Evolutionary conservation across 2,888 invertebrate genomes (phyloP), one percentile per base, ranked within the genome.

Genomic region (Caenorhabditis panamensis): DNA sequence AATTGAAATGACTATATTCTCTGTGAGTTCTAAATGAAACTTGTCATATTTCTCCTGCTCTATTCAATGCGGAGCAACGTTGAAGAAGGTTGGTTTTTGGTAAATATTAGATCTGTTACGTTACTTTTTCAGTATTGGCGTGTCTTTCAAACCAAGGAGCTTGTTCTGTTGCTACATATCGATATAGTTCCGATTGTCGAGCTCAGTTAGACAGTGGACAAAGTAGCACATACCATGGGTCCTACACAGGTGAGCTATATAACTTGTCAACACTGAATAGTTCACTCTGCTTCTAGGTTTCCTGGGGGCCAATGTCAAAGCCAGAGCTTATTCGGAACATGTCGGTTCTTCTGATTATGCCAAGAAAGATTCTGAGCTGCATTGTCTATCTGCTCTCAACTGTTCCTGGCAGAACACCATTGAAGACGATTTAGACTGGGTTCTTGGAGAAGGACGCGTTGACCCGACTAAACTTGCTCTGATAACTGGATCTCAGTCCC

Each of bases 381-480:
- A 80, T 44, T 86, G 86, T 41, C 28, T 77, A 0, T 78, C 75
- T 11, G 78, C 68, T 0, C 26, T 80, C 13, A 78, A 82, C 20
- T 86, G 84, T 47, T 78, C 82, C 5, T 87, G 87, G 87, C 82
- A 82, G 56, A 87, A 87, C 44, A 84, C 83, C 1, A 64, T 76
- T 6, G 84, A 83, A 44, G 87, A 87, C 41, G 73, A 85, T 64
- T 49, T 87, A 26, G 86, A 87, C 22, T 87, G 87, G 87, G 85
- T 86, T 20, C 37, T 83, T 2, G 87, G 87, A 9, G 82, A 82
- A 58, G 87, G 87, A 13, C 71, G 75, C 28, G 85, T 87, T 2
- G 87, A 85, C 47, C 81, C 79, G 0, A 82, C 76, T 0, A 86
- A 85, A 47, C 53, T 87, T 0, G 77, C 79, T 9, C 56, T 87